These are phyloP conservation scores for Notoglanidium macrostoma DNA, from an alignment of 2,797 vertebrate genomes.

Conservation along the genomic window DNA sequence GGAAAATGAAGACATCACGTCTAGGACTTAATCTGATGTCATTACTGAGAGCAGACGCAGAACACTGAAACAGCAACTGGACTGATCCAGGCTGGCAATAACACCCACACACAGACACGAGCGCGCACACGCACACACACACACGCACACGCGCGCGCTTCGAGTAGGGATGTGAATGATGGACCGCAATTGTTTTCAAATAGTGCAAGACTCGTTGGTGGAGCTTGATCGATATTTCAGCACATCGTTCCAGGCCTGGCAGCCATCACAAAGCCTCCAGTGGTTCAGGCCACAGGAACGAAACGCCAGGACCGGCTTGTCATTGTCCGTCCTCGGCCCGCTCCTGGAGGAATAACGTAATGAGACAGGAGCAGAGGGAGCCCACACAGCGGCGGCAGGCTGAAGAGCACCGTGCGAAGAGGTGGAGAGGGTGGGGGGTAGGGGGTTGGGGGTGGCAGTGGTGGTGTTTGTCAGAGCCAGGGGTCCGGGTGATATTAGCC, in stretches of 20 bases:
- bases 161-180: constrained; percentile 11
- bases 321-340: constrained; percentile 40
- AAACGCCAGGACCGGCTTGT: constrained; percentile 11
- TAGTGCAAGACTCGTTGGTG: neutral
- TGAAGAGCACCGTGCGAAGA: constrained; percentile 36
- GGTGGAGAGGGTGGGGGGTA: constrained; percentile 66
- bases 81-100: constrained; percentile 15
- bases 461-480: constrained; percentile 75
- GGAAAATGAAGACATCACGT: constrained; percentile 52
- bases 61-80: constrained; percentile 18
- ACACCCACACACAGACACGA: neutral
- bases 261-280: constrained; percentile 13
- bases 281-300: constrained; percentile 8
- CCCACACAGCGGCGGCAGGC: constrained; percentile 73
- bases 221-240: constrained; percentile 32
- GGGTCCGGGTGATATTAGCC: constrained; percentile 85
- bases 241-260: constrained; percentile 4
- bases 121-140: neutral
- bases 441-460: constrained; percentile 53
- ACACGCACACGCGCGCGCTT: neutral
- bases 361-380: constrained; percentile 63
- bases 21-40: constrained; percentile 29
- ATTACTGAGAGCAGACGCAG: constrained; percentile 28
- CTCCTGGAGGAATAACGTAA: constrained; percentile 71
- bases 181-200: constrained; percentile 20